Base-by-base conservation (phyloP, 2,797 vertebrate genomes). In the Parauchenoglanis punctatus region DNA sequence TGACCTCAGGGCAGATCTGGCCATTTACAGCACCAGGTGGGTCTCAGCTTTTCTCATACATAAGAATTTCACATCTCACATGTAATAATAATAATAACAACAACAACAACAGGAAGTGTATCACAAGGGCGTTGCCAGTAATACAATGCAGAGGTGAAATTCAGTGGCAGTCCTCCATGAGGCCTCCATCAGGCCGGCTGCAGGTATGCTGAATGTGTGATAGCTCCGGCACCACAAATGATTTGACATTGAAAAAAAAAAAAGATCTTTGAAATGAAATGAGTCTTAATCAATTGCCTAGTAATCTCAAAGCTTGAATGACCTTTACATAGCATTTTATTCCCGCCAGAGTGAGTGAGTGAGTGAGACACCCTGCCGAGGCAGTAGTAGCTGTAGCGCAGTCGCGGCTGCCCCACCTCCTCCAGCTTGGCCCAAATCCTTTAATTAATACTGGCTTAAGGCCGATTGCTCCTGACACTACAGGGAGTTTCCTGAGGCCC, bases 401-500 rank as follows among this genome's bases (percentile, higher is more conserved):
- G 92, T 93, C 93, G 92, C 93, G 93, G 93, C 92, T 94, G 95
- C 94, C 95, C 93, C 93, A 93, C 94, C 93, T 88, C 94, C 92
- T 94, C 94, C 91, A 93, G 93, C 92, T 92, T 93, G 92, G 93
- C 93, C 94, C 92, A 93, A 92, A 95, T 94, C 94, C 94, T 95
- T 96, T 96, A 96, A 96, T 96, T 96, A 96, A 96, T 95, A 94
- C 94, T 95, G 96, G 95, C 95, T 96, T 96, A 96, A 94, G 93
- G 92, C 92, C 93, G 93, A 95, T 94, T 95, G 95, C 95, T 95
- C 94, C 94, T 94, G 94, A 95, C 94, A 95, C 95, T 95, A 94
- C 94, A 93, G 95, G 95, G 95, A 94, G 95, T 95, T 95, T 96
- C 94, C 95, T 94, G 92, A 94, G 94, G 94, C 94, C 93, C 93